A percentile compares a stretch with the other conserved stretches of the same genome.
phyloP scores from a whole-genome alignment of 2,888 invertebrate genomes.

The Aromia moschata region DNA sequence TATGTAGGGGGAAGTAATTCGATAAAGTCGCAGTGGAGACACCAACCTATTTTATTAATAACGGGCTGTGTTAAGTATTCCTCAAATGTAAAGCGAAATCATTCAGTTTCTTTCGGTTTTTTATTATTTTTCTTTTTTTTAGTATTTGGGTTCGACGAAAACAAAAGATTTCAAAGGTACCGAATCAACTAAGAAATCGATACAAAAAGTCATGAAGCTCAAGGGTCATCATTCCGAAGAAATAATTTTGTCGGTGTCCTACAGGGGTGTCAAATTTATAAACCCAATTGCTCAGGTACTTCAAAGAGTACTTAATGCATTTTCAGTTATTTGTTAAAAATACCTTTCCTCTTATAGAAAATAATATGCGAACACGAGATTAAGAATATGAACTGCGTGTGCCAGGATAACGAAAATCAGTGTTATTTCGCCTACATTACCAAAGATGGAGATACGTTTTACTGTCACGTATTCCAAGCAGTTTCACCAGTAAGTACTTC shows the following conservation, averaged over 20 bases:
- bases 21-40: slow-evolving; percentile 90
- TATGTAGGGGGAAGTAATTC: slow-evolving; percentile 86
- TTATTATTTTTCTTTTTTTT: too few species aligned
- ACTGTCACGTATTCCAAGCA: slow-evolving; percentile 96
- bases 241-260: slow-evolving; percentile 89
- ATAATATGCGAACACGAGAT: slow-evolving; percentile 96
- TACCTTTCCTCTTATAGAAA: slow-evolving; percentile 68
- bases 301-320: slow-evolving; percentile 25
- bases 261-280: slow-evolving; percentile 91
- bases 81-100: slow-evolving; percentile 77
- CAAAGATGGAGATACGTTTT: slow-evolving; percentile 87
- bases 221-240: slow-evolving; percentile 77
- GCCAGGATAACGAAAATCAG: slow-evolving; percentile 94
- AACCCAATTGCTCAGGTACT: slow-evolving; percentile 87
- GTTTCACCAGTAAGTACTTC: slow-evolving; percentile 86
- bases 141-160: slow-evolving; percentile 94
- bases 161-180: slow-evolving; percentile 93
- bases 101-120: too few species aligned
- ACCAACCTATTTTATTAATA: slow-evolving; percentile 87
- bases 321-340: too few species aligned
- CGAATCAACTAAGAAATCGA: slow-evolving; percentile 95
- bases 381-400: slow-evolving; percentile 96
- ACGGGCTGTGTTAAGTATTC: slow-evolving; percentile 87
- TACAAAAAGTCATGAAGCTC: slow-evolving; percentile 82
- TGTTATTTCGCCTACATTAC: slow-evolving; percentile 98